A percentile compares a stretch with the other conserved stretches of the same genome.
phyloP scores from a whole-genome alignment of 2,113 vertebrate genomes.

The Hipposideros armiger region DNA sequence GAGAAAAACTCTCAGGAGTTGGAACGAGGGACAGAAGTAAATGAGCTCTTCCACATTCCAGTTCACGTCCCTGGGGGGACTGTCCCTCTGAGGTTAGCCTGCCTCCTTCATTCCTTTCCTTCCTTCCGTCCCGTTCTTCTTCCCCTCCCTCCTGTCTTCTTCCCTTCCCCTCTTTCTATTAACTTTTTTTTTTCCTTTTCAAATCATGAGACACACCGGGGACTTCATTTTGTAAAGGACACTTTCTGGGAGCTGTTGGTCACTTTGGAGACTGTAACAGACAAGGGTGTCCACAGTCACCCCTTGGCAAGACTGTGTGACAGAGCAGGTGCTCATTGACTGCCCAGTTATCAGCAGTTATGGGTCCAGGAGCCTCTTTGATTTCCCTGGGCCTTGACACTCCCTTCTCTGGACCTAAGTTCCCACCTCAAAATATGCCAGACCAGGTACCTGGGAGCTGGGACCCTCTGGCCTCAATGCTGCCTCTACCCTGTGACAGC shows the following conservation, averaged over 20 bases:
- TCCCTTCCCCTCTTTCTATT: neutral
- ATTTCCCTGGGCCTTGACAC: neutral
- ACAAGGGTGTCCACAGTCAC: accelerated
- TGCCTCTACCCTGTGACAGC: neutral
- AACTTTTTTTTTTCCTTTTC: neutral
- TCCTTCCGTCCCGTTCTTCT: no score
- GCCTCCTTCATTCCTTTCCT: accelerated
- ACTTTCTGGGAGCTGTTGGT: accelerated
- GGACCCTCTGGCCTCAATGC: neutral
- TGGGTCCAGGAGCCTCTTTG: neutral
- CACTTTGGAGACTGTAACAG: neutral
- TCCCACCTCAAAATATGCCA: neutral
- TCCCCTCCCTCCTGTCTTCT: neutral
- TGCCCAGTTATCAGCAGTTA: accelerated
- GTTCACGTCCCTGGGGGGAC: neutral
- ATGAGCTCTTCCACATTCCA: neutral
- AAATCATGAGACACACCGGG: neutral
- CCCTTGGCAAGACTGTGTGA: accelerated
- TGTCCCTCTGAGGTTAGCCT: neutral
- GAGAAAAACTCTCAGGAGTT: neutral
- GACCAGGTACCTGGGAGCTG: neutral
- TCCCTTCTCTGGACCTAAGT: neutral
- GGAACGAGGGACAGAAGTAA: neutral
- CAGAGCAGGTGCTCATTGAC: accelerated
- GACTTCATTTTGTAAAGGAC: accelerated